Conservation (phyloP, 2,113 vertebrate species). For the Hydrochoerus hydrochaeris region DNA sequence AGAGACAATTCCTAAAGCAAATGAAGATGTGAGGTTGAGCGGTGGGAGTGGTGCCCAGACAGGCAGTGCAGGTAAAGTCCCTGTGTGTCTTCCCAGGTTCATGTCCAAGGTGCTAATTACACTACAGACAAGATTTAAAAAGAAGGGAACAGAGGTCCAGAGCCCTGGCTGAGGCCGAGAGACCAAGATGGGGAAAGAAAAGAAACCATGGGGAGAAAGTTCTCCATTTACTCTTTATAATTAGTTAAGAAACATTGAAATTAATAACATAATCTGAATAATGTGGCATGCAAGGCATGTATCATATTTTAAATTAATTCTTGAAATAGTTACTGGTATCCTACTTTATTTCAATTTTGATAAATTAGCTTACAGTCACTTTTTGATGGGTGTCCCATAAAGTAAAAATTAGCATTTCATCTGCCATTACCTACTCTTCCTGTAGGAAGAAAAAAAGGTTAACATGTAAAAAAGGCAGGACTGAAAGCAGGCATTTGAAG, state of each 20-base stretch:
- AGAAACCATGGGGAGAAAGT: not conserved
- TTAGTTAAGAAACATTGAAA: slow-evolving; percentile 74
- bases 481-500: slow-evolving; percentile 57
- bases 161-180: slow-evolving; percentile 21
- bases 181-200: not conserved
- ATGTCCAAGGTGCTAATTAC: slow-evolving; percentile 68
- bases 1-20: slow-evolving; percentile 12
- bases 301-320: slow-evolving; percentile 77
- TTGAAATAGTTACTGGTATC: slow-evolving; percentile 69
- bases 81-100: slow-evolving; percentile 32
- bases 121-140: slow-evolving; percentile 54
- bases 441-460: slow-evolving; percentile 16
- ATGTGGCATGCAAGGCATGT: slow-evolving; percentile 52
- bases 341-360: slow-evolving; percentile 78
- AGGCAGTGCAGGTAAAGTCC: not conserved
- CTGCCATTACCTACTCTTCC: slow-evolving; percentile 58
- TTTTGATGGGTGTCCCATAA: slow-evolving; percentile 65
- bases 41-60: not conserved
- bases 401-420: slow-evolving; percentile 69
- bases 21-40: slow-evolving; percentile 33
- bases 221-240: slow-evolving; percentile 72
- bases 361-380: slow-evolving; percentile 67
- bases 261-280: slow-evolving; percentile 64
- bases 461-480: slow-evolving; percentile 15
- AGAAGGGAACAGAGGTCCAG: slow-evolving; percentile 44